Percentiles rank a stretch among this genome's conserved stretches.
phyloP scores from a whole-genome alignment of 2,797 vertebrate genomes.

The Parauchenoglanis ngamensis region DNA sequence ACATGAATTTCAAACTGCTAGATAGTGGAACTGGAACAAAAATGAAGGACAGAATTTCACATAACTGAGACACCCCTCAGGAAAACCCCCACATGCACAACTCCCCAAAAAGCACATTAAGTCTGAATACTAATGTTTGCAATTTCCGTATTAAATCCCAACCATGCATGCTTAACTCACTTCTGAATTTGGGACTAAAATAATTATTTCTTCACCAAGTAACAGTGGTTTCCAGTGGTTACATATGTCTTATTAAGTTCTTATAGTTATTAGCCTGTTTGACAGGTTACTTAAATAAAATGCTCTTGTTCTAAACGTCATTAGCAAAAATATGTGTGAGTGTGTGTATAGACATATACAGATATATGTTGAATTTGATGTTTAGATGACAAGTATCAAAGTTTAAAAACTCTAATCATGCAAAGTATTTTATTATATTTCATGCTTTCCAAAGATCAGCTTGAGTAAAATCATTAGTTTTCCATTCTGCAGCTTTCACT shows the following conservation, averaged over 20 bases:
- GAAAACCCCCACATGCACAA: neutral
- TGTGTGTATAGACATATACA: no score
- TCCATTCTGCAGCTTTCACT: neutral
- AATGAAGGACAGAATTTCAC: neutral
- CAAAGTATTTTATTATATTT: neutral
- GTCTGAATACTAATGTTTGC: neutral
- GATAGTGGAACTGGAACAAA: neutral
- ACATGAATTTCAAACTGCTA: neutral
- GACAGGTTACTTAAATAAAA: neutral
- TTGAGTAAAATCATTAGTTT: conserved; percentile 21
- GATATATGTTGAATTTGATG: neutral
- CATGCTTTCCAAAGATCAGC: neutral
- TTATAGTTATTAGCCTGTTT: neutral
- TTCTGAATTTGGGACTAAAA: neutral
- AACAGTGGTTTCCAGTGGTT: neutral
- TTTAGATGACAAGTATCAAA: neutral
- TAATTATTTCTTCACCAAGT: neutral
- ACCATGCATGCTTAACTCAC: neutral
- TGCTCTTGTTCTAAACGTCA: neutral
- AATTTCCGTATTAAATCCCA: neutral
- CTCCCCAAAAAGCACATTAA: neutral
- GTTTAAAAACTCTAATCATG: neutral
- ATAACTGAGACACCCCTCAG: neutral
- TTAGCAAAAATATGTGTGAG: neutral
- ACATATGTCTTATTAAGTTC: neutral